Conservation (phyloP, 2,797 vertebrate species). For the Nyctibius grandis region DNA sequence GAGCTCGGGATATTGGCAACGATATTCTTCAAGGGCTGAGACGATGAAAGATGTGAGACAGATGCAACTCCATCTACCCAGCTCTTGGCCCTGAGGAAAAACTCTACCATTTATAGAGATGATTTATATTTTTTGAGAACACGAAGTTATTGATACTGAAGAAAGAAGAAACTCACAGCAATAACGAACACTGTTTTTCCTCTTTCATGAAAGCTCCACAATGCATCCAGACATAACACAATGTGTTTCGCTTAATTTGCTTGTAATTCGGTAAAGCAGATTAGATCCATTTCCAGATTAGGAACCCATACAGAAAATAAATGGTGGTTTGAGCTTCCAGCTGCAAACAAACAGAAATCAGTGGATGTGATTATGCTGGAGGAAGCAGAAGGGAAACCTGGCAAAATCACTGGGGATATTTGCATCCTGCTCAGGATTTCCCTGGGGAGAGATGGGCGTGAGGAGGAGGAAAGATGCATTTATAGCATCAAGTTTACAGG, state of each 20-base stretch:
- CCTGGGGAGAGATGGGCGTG: neutral
- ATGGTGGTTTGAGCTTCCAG: neutral
- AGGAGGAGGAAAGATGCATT: neutral
- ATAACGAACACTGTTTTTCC: neutral
- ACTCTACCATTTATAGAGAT: neutral
- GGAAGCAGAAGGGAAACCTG: neutral
- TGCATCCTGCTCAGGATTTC: neutral
- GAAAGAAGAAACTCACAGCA: neutral
- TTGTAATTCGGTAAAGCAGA: conserved; percentile 48
- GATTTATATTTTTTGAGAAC: neutral
- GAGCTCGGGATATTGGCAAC: neutral
- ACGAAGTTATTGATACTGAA: neutral
- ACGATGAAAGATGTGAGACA: neutral
- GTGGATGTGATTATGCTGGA: neutral
- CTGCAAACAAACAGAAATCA: conserved; percentile 11
- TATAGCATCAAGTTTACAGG: neutral
- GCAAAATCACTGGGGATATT: neutral
- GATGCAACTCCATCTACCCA: neutral
- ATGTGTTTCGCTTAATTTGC: conserved; percentile 15
- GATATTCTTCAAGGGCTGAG: neutral
- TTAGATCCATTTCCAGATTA: conserved; percentile 45
- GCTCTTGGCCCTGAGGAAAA: conserved; percentile 4
- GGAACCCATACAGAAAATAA: neutral
- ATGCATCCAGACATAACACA: neutral
- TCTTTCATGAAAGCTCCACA: neutral